phyloP scores from a whole-genome alignment of 2,113 vertebrate species.

The Lepus americanus region DNA sequence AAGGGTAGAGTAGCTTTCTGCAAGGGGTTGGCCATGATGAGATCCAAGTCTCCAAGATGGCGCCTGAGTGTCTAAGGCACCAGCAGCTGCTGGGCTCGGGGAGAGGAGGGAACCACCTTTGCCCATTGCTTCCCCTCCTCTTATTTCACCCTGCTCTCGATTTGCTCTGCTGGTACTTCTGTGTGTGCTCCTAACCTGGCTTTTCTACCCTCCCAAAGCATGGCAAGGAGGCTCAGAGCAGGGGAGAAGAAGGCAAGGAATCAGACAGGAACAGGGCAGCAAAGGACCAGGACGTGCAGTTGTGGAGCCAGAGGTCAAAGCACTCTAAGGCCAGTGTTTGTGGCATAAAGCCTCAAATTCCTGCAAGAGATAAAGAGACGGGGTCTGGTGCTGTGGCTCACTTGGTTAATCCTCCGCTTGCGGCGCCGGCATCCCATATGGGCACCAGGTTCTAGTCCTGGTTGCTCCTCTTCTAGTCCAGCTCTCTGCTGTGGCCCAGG shows the following conservation, averaged over 20 bases:
- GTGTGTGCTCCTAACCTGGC: not conserved
- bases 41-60: not conserved
- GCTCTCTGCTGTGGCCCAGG: no score
- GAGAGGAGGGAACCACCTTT: no score
- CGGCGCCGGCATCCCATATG: no score
- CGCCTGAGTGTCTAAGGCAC: accelerated
- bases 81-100: not conserved
- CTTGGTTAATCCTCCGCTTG: no score
- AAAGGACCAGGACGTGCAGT: not conserved
- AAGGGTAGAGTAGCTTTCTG: not conserved
- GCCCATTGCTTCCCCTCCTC: not conserved
- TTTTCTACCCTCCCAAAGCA: not conserved
- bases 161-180: not conserved
- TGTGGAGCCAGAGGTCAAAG: not conserved
- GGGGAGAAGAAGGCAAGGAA: not conserved
- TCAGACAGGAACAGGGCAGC: not conserved
- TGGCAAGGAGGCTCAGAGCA: not conserved
- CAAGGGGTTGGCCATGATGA: not conserved
- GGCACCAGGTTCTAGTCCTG: no score
- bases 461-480: no score
- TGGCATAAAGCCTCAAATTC: not conserved
- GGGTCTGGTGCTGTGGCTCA: no score
- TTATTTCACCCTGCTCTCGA: not conserved
- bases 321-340: not conserved
- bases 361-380: not conserved